Evolutionary conservation across 2,113 vertebrate genomes (phyloP), one percentile per base, ranked within the genome.

Genomic region (Cinclus cinclus): DNA sequence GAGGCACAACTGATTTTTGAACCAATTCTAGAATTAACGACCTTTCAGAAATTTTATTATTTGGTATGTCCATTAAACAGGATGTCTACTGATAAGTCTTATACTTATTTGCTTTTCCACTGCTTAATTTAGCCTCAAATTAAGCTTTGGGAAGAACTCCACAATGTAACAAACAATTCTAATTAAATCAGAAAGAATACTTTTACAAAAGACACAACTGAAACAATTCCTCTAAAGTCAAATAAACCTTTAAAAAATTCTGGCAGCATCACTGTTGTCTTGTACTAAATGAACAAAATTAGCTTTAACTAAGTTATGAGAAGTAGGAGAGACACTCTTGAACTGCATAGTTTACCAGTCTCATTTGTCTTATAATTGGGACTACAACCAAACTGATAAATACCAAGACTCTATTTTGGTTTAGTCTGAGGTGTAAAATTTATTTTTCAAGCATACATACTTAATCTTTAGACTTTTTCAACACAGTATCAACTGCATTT

Each of bases 401-500:
- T 39, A 87, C 62, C 44, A 33, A 0, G 39, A 71, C 87, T 88
- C 69, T 83, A n/a, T 75, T 95, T 87, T 80, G 60, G 89, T 95
- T 96, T 95, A 97, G 90, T 88, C 88, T 89, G 70, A 90, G 77
- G 92, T 93, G 73, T 90, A 95, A 83, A 80, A 92, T 96, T 92
- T 94, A 87, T 87, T 94, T 92, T 90, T 82, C 75, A 95, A 82
- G 85, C 42, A 78, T 2, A 82, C 30, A 17, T 58, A 46, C 74
- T 95, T 93, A 73, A 59, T 76, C 50, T 90, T 88, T 50, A 25
- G 27, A 75, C 67, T 76, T 84, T 84, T 84, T 79, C 63, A 85
- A 87, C 49, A 85, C 10, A 71, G 13, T 55, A 79, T 71, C 83
- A 90, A 60, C 58, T 1, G 0, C 37, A 69, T 91, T 95, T 87